phyloP scores from a whole-genome alignment of 2,113 vertebrate species.

The Salvelinus namaycush region DNA sequence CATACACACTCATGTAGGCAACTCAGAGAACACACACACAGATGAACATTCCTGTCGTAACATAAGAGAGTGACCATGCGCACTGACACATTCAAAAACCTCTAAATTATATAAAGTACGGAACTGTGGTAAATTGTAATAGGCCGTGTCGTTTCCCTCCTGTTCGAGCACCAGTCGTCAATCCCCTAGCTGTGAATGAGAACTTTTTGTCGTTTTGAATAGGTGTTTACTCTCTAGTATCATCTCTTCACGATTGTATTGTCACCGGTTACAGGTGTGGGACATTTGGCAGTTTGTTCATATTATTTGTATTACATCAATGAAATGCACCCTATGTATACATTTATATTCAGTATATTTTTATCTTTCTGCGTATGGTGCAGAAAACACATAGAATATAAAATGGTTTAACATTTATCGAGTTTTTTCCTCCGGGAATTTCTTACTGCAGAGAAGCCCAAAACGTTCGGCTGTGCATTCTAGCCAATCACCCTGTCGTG shows the following conservation, averaged over 20 bases:
- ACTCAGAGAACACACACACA: constrained; percentile 45
- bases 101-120: constrained; percentile 35
- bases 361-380: too few species aligned
- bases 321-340: too few species aligned
- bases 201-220: constrained; percentile 25
- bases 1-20: constrained; percentile 39
- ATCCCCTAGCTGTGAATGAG: constrained; percentile 20
- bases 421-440: background rate
- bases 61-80: constrained; percentile 47
- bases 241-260: constrained; percentile 23
- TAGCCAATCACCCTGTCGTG: constrained; percentile 51
- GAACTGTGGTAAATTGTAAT: constrained; percentile 27
- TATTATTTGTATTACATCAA: too few species aligned
- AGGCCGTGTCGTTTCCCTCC: constrained; percentile 51
- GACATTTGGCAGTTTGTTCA: too few species aligned
- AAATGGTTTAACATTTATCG: background rate
- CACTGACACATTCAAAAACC: constrained; percentile 35
- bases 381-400: too few species aligned
- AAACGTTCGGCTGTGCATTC: background rate
- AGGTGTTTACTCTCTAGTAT: constrained; percentile 5
- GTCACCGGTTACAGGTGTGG: background rate
- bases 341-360: too few species aligned
- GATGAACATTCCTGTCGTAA: constrained; percentile 71
- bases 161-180: constrained; percentile 55
- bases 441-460: background rate